A percentile compares a stretch with the other conserved stretches of the same genome.
Conservation (phyloP, 1,140 invertebrate species). For the Hirudo medicinalis region DNA sequence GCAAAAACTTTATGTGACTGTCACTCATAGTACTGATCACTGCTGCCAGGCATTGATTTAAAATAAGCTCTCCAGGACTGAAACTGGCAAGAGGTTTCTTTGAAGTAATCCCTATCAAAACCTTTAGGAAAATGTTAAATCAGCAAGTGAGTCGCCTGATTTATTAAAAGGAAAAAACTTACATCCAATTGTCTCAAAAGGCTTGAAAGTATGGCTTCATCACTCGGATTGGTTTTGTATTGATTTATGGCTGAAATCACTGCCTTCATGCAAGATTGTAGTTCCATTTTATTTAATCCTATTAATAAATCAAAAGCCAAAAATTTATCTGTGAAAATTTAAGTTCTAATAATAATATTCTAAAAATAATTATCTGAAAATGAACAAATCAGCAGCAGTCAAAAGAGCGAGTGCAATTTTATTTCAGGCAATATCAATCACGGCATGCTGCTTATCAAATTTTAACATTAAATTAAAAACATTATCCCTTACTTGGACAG, state of each 20-base stretch:
- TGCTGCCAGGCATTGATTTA: constrained; percentile 4
- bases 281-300: background rate
- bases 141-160: background rate
- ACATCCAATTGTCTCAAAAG: constrained; percentile 3
- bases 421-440: too few relatives aligned
- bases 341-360: too few relatives aligned
- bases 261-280: background rate
- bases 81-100: background rate
- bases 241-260: background rate
- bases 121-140: background rate
- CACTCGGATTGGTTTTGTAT: background rate
- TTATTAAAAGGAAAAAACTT: background rate
- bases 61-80: background rate
- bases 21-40: background rate
- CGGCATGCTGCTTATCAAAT: too few relatives aligned
- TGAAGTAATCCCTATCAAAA: background rate
- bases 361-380: too few relatives aligned
- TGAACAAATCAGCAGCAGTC: too few relatives aligned
- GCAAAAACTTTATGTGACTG: background rate
- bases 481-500: too few relatives aligned
- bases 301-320: background rate
- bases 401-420: too few relatives aligned
- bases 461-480: too few relatives aligned
- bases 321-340: too few relatives aligned
- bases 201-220: background rate